Evolutionary conservation across 1,140 invertebrate species (phyloP).

Genomic region (Solenopsis fugax): DNA sequence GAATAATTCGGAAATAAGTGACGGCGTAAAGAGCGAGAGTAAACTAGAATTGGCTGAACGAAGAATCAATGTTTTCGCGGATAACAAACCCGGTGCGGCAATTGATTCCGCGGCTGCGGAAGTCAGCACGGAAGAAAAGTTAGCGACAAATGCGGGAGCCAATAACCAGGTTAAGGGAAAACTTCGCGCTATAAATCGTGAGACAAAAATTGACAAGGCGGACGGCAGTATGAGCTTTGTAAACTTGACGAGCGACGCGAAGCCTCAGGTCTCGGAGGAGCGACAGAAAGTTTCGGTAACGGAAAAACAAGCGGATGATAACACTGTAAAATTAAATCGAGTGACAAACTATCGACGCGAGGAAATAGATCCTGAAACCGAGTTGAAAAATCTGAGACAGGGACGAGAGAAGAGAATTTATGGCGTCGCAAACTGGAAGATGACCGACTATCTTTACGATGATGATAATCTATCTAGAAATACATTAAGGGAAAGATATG

Average conservation of each 20-base stretch:
- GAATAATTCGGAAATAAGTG: neutral
- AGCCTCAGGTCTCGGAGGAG: constrained; percentile 27
- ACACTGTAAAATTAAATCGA: constrained; percentile 57
- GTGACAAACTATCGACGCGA: constrained; percentile 36
- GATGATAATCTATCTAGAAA: constrained; percentile 21
- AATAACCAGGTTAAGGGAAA: constrained; percentile 42
- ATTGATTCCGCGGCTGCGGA: constrained; percentile 2
- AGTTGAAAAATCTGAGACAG: constrained; percentile 40
- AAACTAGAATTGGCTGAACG: constrained; percentile 61
- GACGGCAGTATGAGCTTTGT: constrained; percentile 10
- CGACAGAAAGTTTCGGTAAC: constrained; percentile 14
- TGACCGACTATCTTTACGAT: constrained; percentile 2
- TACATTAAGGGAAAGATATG: constrained; percentile 36
- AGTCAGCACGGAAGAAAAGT: constrained; percentile 47
- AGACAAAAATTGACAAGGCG: constrained; percentile 55
- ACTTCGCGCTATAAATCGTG: constrained; percentile 50
- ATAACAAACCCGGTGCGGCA: constrained; percentile 51
- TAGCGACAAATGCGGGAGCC: constrained; percentile 40
- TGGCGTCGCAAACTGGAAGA: neutral
- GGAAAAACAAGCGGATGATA: constrained; percentile 25
- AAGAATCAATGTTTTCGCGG: constrained; percentile 71
- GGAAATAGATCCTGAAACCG: constrained; percentile 40
- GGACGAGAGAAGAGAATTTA: neutral
- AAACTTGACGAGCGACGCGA: constrained; percentile 47
- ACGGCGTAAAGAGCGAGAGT: constrained; percentile 42